phyloP scores from a whole-genome alignment of 1,140 invertebrate species.

The Pogonus chalceus region DNA sequence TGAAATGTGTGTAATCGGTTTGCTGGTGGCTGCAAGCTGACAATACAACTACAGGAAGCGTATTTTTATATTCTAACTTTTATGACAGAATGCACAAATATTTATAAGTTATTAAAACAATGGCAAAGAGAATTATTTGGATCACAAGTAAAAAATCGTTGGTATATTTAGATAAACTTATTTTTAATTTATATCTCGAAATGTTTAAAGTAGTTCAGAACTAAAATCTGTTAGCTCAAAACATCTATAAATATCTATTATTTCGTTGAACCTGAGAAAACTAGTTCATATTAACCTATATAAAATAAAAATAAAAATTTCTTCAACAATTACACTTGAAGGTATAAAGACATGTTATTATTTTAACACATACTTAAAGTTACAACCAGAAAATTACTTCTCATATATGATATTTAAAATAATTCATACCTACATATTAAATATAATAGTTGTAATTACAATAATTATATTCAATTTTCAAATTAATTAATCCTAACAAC shows the following conservation, averaged over 20 bases:
- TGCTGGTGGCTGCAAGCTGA: not conserved
- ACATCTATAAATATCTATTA: too few relatives aligned
- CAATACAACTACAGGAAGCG: not conserved
- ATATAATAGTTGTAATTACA: not conserved
- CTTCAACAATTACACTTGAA: too few relatives aligned
- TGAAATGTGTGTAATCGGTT: conserved; percentile 14
- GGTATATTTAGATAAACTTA: not conserved
- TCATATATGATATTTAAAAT: too few relatives aligned
- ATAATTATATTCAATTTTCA: not conserved
- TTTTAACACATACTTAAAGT: too few relatives aligned
- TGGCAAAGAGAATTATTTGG: not conserved
- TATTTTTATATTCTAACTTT: not conserved
- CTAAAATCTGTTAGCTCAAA: too few relatives aligned
- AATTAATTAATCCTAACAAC: not conserved
- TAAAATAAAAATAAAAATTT: too few relatives aligned
- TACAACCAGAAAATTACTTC: too few relatives aligned
- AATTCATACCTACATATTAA: too few relatives aligned
- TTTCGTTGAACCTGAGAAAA: too few relatives aligned
- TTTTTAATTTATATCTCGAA: not conserved
- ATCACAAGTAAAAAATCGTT: not conserved
- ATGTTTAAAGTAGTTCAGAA: too few relatives aligned
- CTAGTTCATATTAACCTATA: too few relatives aligned
- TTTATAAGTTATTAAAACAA: not conserved
- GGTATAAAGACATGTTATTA: too few relatives aligned
- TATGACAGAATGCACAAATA: not conserved